Base-by-base conservation (phyloP, 1,140 invertebrate genomes). In the Megalopta genalis region DNA sequence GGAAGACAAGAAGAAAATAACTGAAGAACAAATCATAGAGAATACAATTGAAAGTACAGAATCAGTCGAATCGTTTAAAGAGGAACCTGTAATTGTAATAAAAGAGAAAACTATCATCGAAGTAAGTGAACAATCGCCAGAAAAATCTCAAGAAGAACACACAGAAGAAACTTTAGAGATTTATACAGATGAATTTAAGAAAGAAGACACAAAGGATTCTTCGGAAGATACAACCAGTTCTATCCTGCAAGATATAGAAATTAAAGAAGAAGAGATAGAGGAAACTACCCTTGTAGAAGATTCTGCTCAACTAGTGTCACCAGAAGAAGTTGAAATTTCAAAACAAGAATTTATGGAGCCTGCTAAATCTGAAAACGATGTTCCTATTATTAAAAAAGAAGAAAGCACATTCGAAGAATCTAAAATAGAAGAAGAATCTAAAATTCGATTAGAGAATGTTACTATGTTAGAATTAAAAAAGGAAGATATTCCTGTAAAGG, bases 31-130 rank as follows among this genome's bases (percentile, higher is more conserved):
- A 8, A 60, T 83, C 0, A 76, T 80, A 27, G 83, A 88, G n/a
- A 86, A 84, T 68, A 70, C 78, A 16, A 49, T 82, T 21, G 85
- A 88, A 37, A 82, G 75, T 46, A 79, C 82, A 46, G 87, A 88
- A 49, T 84, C 80, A 8, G 77, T 77, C 25, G 87, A 84, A 75
- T 88, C 86, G 0, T 87, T 83, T 18, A 89, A 88, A 46, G 87
- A 81, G 21, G 85, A 72, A 46, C 54, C 52, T 2, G 32, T 82
- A 42, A 74, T 71, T 37, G 18, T 81, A 37, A 42, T 74, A 25
- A 86, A 82, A 66, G 76, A 86, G 32, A 76, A 81, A 32, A 71
- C 60, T 32, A 70, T 83, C 14, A 37, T 75, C 23, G 83, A 87
- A 42, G 71, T 78, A 72, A 72, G 63, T 0, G 79, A 88, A 27